phyloP scores from a whole-genome alignment of 35 echinoderm and acorn worm genomes.

The Anneissia japonica region DNA sequence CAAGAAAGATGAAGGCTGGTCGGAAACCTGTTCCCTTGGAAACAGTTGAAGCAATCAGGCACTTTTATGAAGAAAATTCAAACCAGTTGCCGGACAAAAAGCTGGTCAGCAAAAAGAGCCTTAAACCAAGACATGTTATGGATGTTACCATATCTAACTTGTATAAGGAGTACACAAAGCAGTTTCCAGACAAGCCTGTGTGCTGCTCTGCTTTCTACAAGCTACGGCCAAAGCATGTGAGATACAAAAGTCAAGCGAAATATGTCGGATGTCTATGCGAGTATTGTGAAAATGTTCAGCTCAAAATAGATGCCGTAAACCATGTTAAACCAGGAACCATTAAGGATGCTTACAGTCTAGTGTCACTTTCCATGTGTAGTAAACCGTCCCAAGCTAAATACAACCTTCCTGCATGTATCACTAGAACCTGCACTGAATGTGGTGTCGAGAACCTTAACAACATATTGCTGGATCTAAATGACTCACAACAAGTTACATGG shows the following conservation, averaged over 20 bases:
- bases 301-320: constrained; percentile 8
- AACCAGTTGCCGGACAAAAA: constrained; percentile 13
- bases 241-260: neutral
- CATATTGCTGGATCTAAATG: neutral
- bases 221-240: constrained; percentile 10
- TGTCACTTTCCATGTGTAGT: constrained; percentile 11
- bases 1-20: neutral
- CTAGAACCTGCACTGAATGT: constrained; percentile 3
- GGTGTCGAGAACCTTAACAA: neutral
- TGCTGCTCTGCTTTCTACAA: neutral
- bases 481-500: constrained; percentile 4
- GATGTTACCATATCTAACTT: neutral
- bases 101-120: constrained; percentile 27
- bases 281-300: constrained; percentile 34
- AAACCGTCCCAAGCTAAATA: neutral
- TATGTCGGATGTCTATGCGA: constrained; percentile 31
- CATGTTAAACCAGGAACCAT: neutral
- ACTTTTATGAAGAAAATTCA: constrained; percentile 12
- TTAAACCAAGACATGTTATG: neutral
- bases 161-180: neutral
- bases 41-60: neutral
- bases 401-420: neutral
- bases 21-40: neutral
- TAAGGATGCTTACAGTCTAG: neutral
- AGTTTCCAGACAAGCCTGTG: neutral